Base-by-base conservation (phyloP, 2,113 vertebrate genomes). In the Trochalopteron elliotii region DNA sequence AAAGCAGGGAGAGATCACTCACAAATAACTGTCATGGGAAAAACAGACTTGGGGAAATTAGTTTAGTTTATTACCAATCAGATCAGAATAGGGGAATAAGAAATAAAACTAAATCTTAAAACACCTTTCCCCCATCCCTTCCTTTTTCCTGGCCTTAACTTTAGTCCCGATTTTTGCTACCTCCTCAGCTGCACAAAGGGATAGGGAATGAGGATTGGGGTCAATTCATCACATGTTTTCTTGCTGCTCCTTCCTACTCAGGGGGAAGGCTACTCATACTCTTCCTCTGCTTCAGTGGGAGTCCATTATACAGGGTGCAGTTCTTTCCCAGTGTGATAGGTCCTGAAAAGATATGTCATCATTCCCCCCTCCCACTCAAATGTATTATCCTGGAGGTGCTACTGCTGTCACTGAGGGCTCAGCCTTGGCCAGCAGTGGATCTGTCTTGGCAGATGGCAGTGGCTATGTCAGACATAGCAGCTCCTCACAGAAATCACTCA, bases 171-270 rank as follows among this genome's bases (percentile, higher is more conserved):
- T 7, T 67, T 67, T 30, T 83, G 12, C 5, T 22, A 11, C 10
- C 33, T 45, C 11, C 13, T n/a, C 31, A 49, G 1, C 2, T 5
- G 47, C 3, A 0, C 15, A 74, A 31, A 11, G 18, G 15, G 15
- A 40, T 5, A 16, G 15, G 39, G 23, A 35, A 40, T 52, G 10
- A 37, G 5, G 17, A 4, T 9, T 65, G 31, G 6, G 4, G n/a
- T 42, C 52, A 11, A 15, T 23, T 47, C 12, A 11, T 40, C 42
- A 63, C 8, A 8, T 1, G 1, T 13, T 61, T 20, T 65, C 11
- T 53, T 60, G 11, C 31, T 24, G 11, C 27, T 78, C 40, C 25
- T 37, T 83, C 9, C 23, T 25, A 6, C 24, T 45, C 33, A 24
- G 28, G 1, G 15, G 11, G 3, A 52, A 7, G 14, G 21, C 15